Evolutionary conservation across 2,113 vertebrate species (phyloP).

Genomic region (Lepisosteus oculatus): DNA sequence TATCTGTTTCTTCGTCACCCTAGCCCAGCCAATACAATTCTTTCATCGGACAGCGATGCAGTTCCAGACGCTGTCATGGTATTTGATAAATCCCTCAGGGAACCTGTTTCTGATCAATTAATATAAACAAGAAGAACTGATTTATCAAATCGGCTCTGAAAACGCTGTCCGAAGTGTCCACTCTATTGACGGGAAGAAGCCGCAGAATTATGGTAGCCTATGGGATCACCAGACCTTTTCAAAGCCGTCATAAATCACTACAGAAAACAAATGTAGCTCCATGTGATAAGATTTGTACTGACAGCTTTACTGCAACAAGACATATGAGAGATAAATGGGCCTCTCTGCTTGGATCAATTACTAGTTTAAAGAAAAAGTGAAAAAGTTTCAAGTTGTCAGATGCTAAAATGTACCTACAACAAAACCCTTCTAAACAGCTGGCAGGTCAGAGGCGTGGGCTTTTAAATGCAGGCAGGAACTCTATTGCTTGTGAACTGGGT

Average conservation of each 20-base stretch:
- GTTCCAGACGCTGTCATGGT: constrained; percentile 60
- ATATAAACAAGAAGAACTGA: constrained; percentile 79
- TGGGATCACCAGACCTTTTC: constrained; percentile 89
- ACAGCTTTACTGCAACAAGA: constrained; percentile 78
- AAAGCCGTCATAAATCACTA: constrained; percentile 87
- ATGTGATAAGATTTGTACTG: constrained; percentile 80
- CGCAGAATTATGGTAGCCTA: constrained; percentile 79
- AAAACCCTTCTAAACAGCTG: constrained; percentile 55
- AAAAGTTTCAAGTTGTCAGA: constrained; percentile 73
- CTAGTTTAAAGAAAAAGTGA: constrained; percentile 66
- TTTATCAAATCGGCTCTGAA: constrained; percentile 81
- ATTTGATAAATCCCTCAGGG: constrained; percentile 77
- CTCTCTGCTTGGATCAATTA: constrained; percentile 71
- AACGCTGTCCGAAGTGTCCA: constrained; percentile 75
- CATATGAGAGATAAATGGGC: constrained; percentile 77
- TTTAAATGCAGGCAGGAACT: constrained; percentile 29
- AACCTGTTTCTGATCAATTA: constrained; percentile 81
- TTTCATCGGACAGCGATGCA: constrained; percentile 55
- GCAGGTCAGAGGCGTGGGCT: constrained; percentile 33
- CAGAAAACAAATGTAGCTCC: constrained; percentile 81
- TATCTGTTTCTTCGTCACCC: constrained; percentile 69
- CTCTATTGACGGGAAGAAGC: constrained; percentile 80
- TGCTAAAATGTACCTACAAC: constrained; percentile 63
- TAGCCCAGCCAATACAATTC: constrained; percentile 53
- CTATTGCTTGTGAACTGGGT: constrained; percentile 32